These are phyloP conservation scores for Lycocerus yunnanus DNA, from an alignment of 2,888 invertebrate species.

Conservation along the genomic window DNA sequence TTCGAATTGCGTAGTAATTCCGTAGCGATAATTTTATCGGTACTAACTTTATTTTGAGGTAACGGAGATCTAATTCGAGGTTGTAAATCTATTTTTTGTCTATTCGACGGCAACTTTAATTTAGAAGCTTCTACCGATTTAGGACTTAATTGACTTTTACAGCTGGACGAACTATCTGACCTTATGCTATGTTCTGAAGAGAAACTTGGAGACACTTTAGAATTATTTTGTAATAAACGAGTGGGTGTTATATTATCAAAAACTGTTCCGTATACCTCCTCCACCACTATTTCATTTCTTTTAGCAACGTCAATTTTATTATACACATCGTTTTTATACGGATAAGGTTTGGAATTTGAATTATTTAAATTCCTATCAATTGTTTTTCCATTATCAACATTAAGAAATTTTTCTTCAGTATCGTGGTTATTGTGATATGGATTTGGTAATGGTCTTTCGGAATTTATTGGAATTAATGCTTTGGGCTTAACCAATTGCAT, in stretches of 20 bases:
- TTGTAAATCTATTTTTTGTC: slow-evolving; percentile 49
- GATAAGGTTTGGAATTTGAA: slow-evolving; percentile 22
- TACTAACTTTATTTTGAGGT: slow-evolving; percentile 48
- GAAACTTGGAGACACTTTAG: neutral
- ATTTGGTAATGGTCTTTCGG: slow-evolving; percentile 51
- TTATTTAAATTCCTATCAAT: slow-evolving; percentile 35
- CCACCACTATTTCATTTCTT: slow-evolving; percentile 17
- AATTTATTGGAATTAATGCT: slow-evolving; percentile 52
- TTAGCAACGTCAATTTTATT: neutral
- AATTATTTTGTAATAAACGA: neutral
- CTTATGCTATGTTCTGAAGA: slow-evolving; percentile 13
- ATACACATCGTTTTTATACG: slow-evolving; percentile 13
- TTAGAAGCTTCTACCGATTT: slow-evolving; percentile 49
- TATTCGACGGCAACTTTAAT: slow-evolving; percentile 49
- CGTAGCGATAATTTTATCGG: slow-evolving; percentile 53
- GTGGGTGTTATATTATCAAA: slow-evolving; percentile 39
- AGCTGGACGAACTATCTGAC: slow-evolving; percentile 8
- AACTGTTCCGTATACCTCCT: slow-evolving; percentile 50
- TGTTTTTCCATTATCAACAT: slow-evolving; percentile 26
- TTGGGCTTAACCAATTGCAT: slow-evolving; percentile 52
- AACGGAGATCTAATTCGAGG: slow-evolving; percentile 53
- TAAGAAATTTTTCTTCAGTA: slow-evolving; percentile 17
- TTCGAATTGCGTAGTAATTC: slow-evolving; percentile 47
- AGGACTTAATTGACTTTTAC: slow-evolving; percentile 34
- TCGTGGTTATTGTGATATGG: slow-evolving; percentile 45